Conservation (phyloP, 2,888 invertebrate genomes). For the Monoplex corrugatus region DNA sequence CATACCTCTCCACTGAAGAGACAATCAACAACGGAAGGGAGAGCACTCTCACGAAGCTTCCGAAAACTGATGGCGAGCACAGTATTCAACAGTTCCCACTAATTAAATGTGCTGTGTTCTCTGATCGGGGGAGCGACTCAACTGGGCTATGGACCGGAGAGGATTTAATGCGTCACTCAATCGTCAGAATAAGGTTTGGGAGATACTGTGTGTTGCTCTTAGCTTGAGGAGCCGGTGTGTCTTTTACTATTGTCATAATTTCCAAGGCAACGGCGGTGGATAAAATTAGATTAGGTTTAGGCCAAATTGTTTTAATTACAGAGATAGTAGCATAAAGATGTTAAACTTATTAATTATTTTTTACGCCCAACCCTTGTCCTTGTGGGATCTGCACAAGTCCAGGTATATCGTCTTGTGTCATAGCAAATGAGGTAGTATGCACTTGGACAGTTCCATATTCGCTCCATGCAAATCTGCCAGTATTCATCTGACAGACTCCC, state of each 20-base stretch:
- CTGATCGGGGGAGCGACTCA: background rate
- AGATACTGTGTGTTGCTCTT: background rate
- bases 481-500: too few relatives aligned
- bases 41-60: background rate
- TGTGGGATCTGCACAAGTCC: too few relatives aligned
- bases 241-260: slow-evolving; percentile 49
- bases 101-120: background rate
- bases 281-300: background rate
- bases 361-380: background rate
- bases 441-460: too few relatives aligned
- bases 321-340: too few relatives aligned
- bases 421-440: too few relatives aligned
- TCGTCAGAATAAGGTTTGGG: slow-evolving; percentile 24
- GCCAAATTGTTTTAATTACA: background rate
- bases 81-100: too few relatives aligned
- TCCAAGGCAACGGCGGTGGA: slow-evolving; percentile 42
- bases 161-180: background rate
- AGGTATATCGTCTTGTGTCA: too few relatives aligned
- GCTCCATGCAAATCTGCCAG: too few relatives aligned
- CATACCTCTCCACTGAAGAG: too few relatives aligned
- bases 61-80: too few relatives aligned
- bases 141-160: slow-evolving; percentile 34
- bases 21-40: too few relatives aligned
- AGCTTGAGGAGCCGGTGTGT: background rate
- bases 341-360: background rate